Evolutionary conservation across 1,140 invertebrate genomes (phyloP).

Genomic region (Carcinoscorpius rotundicauda): DNA sequence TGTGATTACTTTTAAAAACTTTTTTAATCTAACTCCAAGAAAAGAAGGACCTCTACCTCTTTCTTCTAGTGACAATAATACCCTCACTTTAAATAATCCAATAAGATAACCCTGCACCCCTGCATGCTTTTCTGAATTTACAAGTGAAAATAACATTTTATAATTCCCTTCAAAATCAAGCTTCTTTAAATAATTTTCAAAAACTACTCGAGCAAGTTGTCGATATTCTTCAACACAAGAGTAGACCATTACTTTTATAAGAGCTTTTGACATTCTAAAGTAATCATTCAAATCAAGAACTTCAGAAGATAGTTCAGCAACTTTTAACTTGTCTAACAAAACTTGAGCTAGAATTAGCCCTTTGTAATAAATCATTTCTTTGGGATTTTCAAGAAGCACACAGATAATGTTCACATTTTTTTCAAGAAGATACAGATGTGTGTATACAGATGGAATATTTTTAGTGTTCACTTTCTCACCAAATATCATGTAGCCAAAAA

Average conservation of each 20-base stretch:
- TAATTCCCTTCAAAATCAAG: background rate
- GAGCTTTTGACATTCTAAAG: too few species aligned
- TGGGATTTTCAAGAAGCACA: background rate
- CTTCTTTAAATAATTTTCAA: too few species aligned
- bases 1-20: slow-evolving; percentile 8
- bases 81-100: too few species aligned
- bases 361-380: slow-evolving; percentile 12
- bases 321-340: too few species aligned
- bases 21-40: too few species aligned
- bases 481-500: slow-evolving; percentile 14
- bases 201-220: too few species aligned
- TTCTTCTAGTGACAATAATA: too few species aligned
- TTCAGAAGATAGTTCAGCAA: too few species aligned
- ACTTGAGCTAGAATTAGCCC: slow-evolving; percentile 5
- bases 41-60: too few species aligned
- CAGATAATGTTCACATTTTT: slow-evolving; percentile 3
- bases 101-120: slow-evolving; percentile 5
- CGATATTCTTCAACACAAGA: too few species aligned
- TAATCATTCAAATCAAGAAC: too few species aligned
- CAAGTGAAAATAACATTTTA: slow-evolving; percentile 6
- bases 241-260: too few species aligned
- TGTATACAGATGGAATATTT: slow-evolving; percentile 11
- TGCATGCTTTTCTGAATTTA: slow-evolving; percentile 6
- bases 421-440: slow-evolving; percentile 3
- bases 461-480: slow-evolving; percentile 9